phyloP scores from a whole-genome alignment of 2,797 vertebrate species.

The Passerculus sandwichensis region DNA sequence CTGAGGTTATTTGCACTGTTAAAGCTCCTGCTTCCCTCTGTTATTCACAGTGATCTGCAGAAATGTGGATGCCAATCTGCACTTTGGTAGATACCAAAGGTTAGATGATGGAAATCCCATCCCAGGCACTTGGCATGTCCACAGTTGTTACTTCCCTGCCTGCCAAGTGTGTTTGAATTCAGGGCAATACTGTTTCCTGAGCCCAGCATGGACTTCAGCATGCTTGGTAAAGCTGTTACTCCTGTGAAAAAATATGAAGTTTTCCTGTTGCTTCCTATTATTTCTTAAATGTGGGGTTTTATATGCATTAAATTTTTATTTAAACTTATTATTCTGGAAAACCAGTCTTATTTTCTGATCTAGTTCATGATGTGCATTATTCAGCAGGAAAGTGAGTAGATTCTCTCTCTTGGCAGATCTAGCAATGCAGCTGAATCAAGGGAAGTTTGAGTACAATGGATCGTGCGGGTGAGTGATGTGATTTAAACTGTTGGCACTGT shows the following conservation, averaged over 20 bases:
- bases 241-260: background rate
- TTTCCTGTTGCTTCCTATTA: background rate
- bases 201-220: background rate
- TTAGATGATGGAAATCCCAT: background rate
- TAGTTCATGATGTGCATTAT: background rate
- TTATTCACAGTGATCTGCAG: background rate
- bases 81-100: background rate
- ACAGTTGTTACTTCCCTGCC: background rate
- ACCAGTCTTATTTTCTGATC: background rate
- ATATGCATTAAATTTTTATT: background rate
- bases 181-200: background rate
- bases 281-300: background rate
- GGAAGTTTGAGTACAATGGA: constrained; percentile 99
- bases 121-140: background rate
- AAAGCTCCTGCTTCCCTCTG: background rate
- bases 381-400: constrained; percentile 23
- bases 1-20: background rate
- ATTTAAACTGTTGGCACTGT: constrained; percentile 53
- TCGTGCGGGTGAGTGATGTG: constrained; percentile 92
- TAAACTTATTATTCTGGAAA: background rate
- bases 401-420: constrained; percentile 87
- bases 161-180: background rate
- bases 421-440: constrained; percentile 99
- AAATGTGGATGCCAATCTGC: background rate
- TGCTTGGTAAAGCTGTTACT: background rate